Evolutionary conservation across 2,888 invertebrate genomes (phyloP), one percentile per base, ranked within the genome.

Genomic region (Anthophora plumipes): DNA sequence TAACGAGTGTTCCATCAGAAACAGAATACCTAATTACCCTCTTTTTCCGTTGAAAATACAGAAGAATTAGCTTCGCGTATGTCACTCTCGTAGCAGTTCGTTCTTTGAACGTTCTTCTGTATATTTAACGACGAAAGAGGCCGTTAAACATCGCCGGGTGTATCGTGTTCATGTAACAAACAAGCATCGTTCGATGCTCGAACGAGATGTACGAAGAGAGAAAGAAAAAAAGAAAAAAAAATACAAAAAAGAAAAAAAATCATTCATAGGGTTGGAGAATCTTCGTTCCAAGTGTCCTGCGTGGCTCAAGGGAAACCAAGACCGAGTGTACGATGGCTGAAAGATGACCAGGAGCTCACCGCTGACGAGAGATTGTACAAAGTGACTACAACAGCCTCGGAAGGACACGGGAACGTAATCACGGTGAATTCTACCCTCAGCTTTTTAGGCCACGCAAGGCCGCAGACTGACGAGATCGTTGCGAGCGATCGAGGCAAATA

Each of bases 301-400:
- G 96, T 96, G 85, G 98, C 98, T 3, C 96, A 97, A 88, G 98
- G 98, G 0, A 98, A 98, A 92, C 98, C 98, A 0, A 95, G 96
- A 60, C 98, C 98, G 0, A 95, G 94, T 61, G 96, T 98, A 4
- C 96, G 95, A 82, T 98, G 98, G 98, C 94, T 97, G 77, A 98
- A 98, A 92, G 97, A 98, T 91, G 96, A 96, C 72, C 95, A 95
- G 48, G 97, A 97, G 92, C 95, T 98, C 43, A 95, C 96, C 43
- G 96, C 96, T 0, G 97, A 97, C 89, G 95, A 96, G 64, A 96
- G 97, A 91, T 94, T 97, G 83, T 98, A 97, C 93, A 97, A 97
- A 92, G 97, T 98, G 14, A 95, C 95, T 88, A 97, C 97, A 2
- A 96, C 96, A 82, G 96, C 96, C 75, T 95, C 96, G 22, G 97